These are phyloP conservation scores for Agrilus mali DNA, from an alignment of 2,888 invertebrate genomes.

Conservation along the genomic window DNA sequence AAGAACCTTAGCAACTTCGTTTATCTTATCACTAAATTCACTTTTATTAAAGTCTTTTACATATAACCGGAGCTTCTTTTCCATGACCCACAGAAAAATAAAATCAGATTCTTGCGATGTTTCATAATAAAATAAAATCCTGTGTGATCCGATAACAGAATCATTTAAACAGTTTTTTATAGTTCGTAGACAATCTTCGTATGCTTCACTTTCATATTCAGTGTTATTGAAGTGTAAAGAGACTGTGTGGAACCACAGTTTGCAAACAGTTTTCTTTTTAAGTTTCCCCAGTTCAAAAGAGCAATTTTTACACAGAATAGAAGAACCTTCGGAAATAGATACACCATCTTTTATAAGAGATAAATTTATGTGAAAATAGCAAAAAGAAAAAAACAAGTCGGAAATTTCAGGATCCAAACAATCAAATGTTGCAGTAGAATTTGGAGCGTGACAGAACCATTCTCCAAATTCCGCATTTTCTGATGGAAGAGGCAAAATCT, in stretches of 20 bases:
- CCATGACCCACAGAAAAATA: constrained; percentile 48
- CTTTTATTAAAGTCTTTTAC: constrained; percentile 26
- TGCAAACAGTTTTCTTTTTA: constrained; percentile 32
- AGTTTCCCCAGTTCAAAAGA: constrained; percentile 44
- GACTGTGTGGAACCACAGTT: constrained; percentile 47
- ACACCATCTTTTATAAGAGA: constrained; percentile 26
- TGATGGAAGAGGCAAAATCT: constrained; percentile 49
- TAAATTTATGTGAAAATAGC: constrained; percentile 40
- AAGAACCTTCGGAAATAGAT: constrained; percentile 29
- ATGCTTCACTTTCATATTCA: constrained; percentile 18
- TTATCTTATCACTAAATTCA: constrained; percentile 28
- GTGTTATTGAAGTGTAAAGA: constrained; percentile 27
- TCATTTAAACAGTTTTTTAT: constrained; percentile 40
- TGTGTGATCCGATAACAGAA: constrained; percentile 40
- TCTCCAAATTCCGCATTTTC: constrained; percentile 46
- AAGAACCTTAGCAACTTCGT: constrained; percentile 43
- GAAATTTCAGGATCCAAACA: constrained; percentile 36
- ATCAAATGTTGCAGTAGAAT: constrained; percentile 14
- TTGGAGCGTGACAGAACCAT: constrained; percentile 51
- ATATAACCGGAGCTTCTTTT: constrained; percentile 43
- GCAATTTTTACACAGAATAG: constrained; percentile 45
- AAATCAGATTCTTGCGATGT: constrained; percentile 37
- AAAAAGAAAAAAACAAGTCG: constrained; percentile 46
- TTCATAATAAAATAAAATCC: constrained; percentile 41
- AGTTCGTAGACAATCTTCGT: constrained; percentile 41